A percentile compares a stretch with the other conserved stretches of the same genome.
Evolutionary conservation across 2,797 vertebrate genomes (phyloP).

Genomic region (Benthosema pterotum): DNA sequence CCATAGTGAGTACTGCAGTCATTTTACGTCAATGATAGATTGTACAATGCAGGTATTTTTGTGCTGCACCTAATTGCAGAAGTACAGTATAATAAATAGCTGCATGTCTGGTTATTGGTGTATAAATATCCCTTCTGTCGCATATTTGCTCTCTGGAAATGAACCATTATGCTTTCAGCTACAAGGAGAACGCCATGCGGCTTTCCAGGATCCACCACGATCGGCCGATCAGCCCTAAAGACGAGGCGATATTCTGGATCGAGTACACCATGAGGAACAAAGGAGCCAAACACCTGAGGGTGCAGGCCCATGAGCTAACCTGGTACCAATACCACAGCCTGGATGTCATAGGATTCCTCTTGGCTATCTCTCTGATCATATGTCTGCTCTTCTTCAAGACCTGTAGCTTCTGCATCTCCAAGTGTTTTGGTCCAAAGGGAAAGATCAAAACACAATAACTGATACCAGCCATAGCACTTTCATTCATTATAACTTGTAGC

Average conservation of each 20-base stretch:
- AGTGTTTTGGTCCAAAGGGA: conserved; percentile 44
- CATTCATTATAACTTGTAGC: neutral
- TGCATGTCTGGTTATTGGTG: too few relatives aligned
- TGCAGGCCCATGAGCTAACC: conserved; percentile 80
- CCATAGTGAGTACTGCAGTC: conserved; percentile 58
- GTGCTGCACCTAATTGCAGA: too few relatives aligned
- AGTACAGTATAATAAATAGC: too few relatives aligned
- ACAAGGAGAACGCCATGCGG: conserved; percentile 76
- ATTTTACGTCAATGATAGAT: neutral
- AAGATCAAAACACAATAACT: conserved; percentile 71
- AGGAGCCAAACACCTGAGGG: conserved; percentile 82
- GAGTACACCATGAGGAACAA: conserved; percentile 86
- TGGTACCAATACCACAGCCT: conserved; percentile 86
- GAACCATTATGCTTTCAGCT: too few relatives aligned
- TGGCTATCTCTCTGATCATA: conserved; percentile 52
- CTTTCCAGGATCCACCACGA: conserved; percentile 84
- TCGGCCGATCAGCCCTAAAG: conserved; percentile 77
- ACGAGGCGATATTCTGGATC: conserved; percentile 85
- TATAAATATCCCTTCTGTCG: too few relatives aligned
- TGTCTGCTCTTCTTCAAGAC: conserved; percentile 57
- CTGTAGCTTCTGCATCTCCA: conserved; percentile 55
- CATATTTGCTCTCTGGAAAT: too few relatives aligned
- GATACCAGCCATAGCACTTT: neutral
- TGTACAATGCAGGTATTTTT: too few relatives aligned
- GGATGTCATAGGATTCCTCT: conserved; percentile 79